phyloP scores from a whole-genome alignment of 2,113 vertebrate species.

The Dromiciops gliroides region DNA sequence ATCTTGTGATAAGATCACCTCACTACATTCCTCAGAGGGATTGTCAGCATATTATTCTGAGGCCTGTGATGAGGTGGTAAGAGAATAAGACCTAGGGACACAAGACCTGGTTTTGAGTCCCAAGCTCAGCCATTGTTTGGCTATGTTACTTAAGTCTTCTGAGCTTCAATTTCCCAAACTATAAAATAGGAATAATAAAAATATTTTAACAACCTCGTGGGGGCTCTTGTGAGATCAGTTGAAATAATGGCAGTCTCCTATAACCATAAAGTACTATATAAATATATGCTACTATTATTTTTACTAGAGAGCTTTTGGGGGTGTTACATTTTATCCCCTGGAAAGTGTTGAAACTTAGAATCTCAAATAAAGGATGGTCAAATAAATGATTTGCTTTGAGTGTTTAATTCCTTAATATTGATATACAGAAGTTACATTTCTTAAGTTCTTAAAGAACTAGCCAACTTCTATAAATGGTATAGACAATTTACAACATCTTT shows the following conservation, averaged over 20 bases:
- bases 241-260: neutral
- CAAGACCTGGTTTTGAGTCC: neutral
- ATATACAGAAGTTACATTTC: slow-evolving; percentile 24
- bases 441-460: slow-evolving; percentile 8
- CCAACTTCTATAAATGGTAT: neutral
- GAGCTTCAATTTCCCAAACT: neutral
- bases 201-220: neutral
- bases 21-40: neutral
- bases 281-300: neutral
- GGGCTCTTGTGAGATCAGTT: neutral
- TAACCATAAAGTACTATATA: neutral
- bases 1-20: neutral
- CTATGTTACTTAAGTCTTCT: neutral
- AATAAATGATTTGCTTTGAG: slow-evolving; percentile 31
- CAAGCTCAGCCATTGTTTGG: neutral
- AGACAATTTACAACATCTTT: neutral
- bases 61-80: neutral
- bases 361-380: neutral
- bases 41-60: neutral
- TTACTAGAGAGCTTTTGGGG: slow-evolving; percentile 11
- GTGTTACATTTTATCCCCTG: slow-evolving; percentile 43
- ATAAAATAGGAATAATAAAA: neutral
- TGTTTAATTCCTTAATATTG: slow-evolving; percentile 39
- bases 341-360: slow-evolving; percentile 5
- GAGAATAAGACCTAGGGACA: neutral